Evolutionary conservation across 1,140 invertebrate species (phyloP).

Genomic region (Trachymyrmex septentrionalis): DNA sequence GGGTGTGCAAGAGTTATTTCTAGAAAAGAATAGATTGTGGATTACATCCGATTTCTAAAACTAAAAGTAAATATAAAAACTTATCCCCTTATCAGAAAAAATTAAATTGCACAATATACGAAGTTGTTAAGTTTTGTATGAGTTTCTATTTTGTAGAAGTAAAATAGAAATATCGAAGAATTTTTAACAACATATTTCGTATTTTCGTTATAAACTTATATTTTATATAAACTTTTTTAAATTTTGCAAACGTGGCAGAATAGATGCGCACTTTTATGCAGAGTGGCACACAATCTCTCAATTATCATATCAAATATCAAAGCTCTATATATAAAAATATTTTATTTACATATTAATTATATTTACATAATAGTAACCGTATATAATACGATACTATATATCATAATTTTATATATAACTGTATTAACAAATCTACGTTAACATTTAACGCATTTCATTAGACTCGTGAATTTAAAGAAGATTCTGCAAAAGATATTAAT

Average conservation of each 20-base stretch:
- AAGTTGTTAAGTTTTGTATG: neutral
- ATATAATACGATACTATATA: no score
- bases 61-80: neutral
- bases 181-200: neutral
- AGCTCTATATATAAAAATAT: neutral
- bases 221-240: neutral
- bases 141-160: neutral
- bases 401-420: neutral
- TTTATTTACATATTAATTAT: neutral
- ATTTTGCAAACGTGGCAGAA: neutral
- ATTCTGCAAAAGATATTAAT: neutral
- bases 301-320: constrained; percentile 3
- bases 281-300: neutral
- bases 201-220: neutral
- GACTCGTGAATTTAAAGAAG: neutral
- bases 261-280: neutral
- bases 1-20: neutral
- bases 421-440: neutral
- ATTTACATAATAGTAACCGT: no score
- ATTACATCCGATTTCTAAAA: neutral
- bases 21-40: neutral
- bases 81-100: neutral
- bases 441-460: neutral
- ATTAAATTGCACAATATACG: neutral
- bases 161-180: neutral